Evolutionary conservation across 2,888 invertebrate genomes (phyloP), one percentile per base, ranked within the genome.

Genomic region (Torymus auratus): DNA sequence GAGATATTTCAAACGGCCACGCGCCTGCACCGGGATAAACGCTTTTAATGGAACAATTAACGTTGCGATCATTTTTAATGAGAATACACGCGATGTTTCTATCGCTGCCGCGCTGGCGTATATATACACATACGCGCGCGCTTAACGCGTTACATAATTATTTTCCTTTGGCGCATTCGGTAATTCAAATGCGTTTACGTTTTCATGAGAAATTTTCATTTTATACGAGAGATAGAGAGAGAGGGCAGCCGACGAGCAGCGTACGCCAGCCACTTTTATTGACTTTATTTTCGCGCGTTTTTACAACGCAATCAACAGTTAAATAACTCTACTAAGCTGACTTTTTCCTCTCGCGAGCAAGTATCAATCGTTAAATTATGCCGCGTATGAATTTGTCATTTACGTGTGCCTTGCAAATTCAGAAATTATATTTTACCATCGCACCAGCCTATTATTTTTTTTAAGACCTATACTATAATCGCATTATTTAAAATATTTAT

Each of bases 31-130:
- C 7, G 41, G 82, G 78, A 80, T 78, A 80, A 78, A 78, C 78
- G 77, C 70, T 78, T 78, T 76, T 82, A 82, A 82, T 82, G 78
- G 77, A 80, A 82, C 80, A 80, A 80, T 82, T 80, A 82, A 75
- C 80, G 78, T 77, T 74, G 77, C 80, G 80, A 82, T 82, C 70
- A 80, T 82, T 82, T 82, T 82, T 82, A 82, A 82, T 82, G 82
- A 82, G 82, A 77, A 77, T 69, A 70, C 68, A 77, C 76, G 82
- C 82, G 76, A 82, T 71, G 75, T 82, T 82, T 82, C 81, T 78
- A 82, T 78, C 78, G 81, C 15, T 64, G 17, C 56, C 7, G 41
- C 41, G 1, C 0, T 1, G 41, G 7, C 41, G 1, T 10, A 41
- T 41, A 41, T 7, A 7, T 7, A 41, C 41, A 41, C 5, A 41